phyloP scores from a whole-genome alignment of 1,140 invertebrate genomes.

The Battus philenor region DNA sequence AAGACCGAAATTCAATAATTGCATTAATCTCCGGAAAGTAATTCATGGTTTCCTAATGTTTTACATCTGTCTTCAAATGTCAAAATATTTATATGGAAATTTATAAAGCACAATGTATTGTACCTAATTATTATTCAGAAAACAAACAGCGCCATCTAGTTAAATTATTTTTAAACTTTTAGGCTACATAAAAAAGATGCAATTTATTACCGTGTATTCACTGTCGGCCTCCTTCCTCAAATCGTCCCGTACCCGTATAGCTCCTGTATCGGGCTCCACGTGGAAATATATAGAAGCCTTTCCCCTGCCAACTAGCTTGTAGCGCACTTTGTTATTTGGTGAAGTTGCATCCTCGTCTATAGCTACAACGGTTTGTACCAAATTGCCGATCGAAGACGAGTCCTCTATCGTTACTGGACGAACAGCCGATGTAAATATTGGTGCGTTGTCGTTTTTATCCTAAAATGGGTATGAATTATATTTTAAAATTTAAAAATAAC shows the following conservation, averaged over 20 bases:
- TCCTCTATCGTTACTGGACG: conserved; percentile 90
- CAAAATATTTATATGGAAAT: too few relatives aligned
- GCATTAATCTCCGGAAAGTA: too few relatives aligned
- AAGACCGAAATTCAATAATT: too few relatives aligned
- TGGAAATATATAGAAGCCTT: conserved; percentile 90
- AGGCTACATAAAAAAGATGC: too few relatives aligned
- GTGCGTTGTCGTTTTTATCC: conserved; percentile 90
- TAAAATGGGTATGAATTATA: conserved; percentile 38
- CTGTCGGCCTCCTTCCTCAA: conserved; percentile 88
- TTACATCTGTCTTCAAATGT: too few relatives aligned
- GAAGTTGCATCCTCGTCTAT: conserved; percentile 89
- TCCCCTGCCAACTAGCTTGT: conserved; percentile 87
- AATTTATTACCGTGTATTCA: conserved; percentile 87
- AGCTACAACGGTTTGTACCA: conserved; percentile 86
- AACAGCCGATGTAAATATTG: conserved; percentile 88
- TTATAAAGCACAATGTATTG: too few relatives aligned
- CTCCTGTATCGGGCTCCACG: conserved; percentile 89
- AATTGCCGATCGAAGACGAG: conserved; percentile 86
- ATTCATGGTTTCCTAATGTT: too few relatives aligned
- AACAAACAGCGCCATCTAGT: too few relatives aligned
- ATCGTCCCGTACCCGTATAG: conserved; percentile 87
- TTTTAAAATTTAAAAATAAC: too few relatives aligned
- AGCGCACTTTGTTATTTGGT: conserved; percentile 87
- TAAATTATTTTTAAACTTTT: too few relatives aligned
- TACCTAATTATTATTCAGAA: too few relatives aligned